Percentiles rank a stretch among this genome's conserved stretches.
Conservation (phyloP, 2,113 vertebrate genomes). For the Epinephelus lanceolatus region DNA sequence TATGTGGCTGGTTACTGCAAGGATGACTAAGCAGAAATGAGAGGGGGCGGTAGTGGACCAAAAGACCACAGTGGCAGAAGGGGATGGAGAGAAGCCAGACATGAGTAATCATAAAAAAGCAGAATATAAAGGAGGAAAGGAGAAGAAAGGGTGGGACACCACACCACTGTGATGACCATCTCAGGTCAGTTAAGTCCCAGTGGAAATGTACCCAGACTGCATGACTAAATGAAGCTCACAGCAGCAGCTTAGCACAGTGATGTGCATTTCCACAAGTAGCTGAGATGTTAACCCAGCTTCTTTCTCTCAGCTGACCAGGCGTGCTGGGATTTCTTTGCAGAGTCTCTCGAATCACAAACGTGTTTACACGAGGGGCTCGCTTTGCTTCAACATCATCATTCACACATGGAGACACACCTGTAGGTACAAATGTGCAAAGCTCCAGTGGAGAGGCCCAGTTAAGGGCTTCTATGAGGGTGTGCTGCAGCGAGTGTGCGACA, state of each 20-base stretch:
- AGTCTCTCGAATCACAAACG: conserved; percentile 22
- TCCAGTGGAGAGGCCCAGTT: conserved; percentile 23
- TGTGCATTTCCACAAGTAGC: conserved; percentile 71
- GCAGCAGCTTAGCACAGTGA: conserved; percentile 61
- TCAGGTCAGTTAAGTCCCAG: conserved; percentile 24
- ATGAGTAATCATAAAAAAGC: conserved; percentile 35
- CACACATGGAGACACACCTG: conserved; percentile 15
- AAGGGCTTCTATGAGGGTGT: conserved; percentile 37
- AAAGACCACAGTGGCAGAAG: conserved; percentile 30
- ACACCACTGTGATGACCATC: conserved; percentile 24
- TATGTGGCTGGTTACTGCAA: conserved; percentile 73
- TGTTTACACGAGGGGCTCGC: conserved; percentile 17
- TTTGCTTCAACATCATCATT: conserved; percentile 28
- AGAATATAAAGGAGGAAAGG: background rate
- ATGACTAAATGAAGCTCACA: conserved; percentile 40
- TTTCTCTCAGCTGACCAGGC: conserved; percentile 54
- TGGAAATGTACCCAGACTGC: conserved; percentile 60
- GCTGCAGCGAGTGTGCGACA: background rate
- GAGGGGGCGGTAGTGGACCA: conserved; percentile 39
- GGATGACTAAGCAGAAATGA: conserved; percentile 79
- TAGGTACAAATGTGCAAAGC: conserved; percentile 45
- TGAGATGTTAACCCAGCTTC: conserved; percentile 53
- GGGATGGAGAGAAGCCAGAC: conserved; percentile 32
- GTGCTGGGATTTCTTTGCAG: conserved; percentile 41
- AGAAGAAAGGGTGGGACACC: background rate